Conservation (phyloP, 2,888 invertebrate genomes). For the Nipponacmea schrenckii region DNA sequence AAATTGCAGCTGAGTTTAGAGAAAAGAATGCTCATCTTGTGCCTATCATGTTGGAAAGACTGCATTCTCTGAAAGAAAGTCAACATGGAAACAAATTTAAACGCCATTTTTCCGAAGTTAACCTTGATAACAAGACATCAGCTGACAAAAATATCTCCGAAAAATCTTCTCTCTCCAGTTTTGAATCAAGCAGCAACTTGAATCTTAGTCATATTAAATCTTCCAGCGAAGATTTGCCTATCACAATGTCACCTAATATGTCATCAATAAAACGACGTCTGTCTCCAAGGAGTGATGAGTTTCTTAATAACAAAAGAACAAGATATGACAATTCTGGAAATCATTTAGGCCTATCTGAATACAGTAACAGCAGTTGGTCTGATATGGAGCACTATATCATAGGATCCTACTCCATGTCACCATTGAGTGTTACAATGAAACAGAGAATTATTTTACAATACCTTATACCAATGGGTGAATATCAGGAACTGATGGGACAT, state of each 20-base stretch:
- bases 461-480: constrained; percentile 96
- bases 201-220: not conserved
- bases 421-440: constrained; percentile 86
- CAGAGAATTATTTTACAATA: constrained; percentile 94
- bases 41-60: constrained; percentile 85
- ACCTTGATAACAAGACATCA: too few species aligned
- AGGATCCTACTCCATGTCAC: constrained; percentile 89
- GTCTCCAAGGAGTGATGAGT: constrained; percentile 47
- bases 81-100: constrained; percentile 36
- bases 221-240: not conserved
- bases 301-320: constrained; percentile 17
- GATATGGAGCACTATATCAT: constrained; percentile 90
- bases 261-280: constrained; percentile 21
- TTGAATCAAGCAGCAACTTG: not conserved
- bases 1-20: constrained; percentile 89
- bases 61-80: constrained; percentile 78
- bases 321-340: constrained; percentile 19
- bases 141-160: too few species aligned
- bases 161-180: not conserved
- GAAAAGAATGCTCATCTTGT: constrained; percentile 88
- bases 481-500: constrained; percentile 94
- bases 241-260: not conserved
- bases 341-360: constrained; percentile 67
- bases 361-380: constrained; percentile 90
- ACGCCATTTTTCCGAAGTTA: not conserved